phyloP scores from a whole-genome alignment of 2,888 invertebrate genomes.

The Tenthredo mesomela region DNA sequence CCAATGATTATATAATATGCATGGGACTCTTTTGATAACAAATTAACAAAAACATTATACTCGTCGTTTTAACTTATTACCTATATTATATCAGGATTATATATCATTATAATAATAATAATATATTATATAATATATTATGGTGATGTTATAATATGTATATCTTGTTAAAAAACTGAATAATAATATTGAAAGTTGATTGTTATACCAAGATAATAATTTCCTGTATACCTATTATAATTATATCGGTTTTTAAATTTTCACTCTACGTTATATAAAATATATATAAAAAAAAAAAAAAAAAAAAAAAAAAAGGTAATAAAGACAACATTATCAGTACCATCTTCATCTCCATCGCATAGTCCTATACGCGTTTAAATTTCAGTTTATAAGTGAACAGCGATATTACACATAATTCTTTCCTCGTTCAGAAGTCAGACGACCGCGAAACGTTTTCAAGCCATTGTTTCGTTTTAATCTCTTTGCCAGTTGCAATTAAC shows the following conservation, averaged over 20 bases:
- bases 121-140: background rate
- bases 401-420: background rate
- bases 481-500: background rate
- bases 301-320: too few species aligned
- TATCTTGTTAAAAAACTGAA: constrained; percentile 11
- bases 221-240: background rate
- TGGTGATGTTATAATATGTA: background rate
- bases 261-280: background rate
- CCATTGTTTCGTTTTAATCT: constrained; percentile 14
- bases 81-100: background rate
- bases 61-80: background rate
- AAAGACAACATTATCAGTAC: background rate
- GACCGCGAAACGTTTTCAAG: background rate
- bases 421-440: background rate
- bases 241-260: background rate
- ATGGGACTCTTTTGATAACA: constrained; percentile 53
- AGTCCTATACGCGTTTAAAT: background rate
- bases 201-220: constrained; percentile 16
- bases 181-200: constrained; percentile 27
- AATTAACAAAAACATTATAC: constrained; percentile 51
- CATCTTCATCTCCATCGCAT: too few species aligned
- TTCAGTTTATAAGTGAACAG: background rate
- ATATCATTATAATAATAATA: background rate
- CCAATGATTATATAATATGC: constrained; percentile 44
- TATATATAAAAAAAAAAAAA: too few species aligned